Evolutionary conservation across 2,797 vertebrate species (phyloP).

Genomic region (Cuniculus paca): DNA sequence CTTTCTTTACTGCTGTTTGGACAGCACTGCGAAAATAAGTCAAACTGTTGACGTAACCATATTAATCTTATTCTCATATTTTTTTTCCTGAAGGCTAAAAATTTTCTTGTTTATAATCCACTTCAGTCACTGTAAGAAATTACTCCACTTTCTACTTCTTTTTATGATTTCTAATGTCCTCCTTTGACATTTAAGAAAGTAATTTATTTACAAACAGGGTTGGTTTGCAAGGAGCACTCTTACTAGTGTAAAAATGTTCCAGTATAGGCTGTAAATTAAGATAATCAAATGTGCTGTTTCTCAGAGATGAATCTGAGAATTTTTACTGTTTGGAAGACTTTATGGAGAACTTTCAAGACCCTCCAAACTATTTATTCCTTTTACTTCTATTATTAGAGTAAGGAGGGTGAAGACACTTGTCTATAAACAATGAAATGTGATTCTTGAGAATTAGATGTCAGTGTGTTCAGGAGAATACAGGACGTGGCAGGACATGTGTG

Average conservation of each 20-base stretch:
- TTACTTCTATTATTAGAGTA: slow-evolving; percentile 65
- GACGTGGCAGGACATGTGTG: not conserved
- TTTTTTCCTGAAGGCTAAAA: not conserved
- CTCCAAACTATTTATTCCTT: not conserved
- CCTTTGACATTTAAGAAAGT: slow-evolving; percentile 41
- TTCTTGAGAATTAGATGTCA: slow-evolving; percentile 21
- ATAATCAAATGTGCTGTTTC: slow-evolving; percentile 30
- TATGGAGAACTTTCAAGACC: slow-evolving; percentile 10
- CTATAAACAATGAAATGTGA: slow-evolving; percentile 53
- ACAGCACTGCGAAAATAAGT: slow-evolving; percentile 58
- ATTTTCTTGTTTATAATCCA: slow-evolving; percentile 14
- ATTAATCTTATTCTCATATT: not conserved
- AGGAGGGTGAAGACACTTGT: slow-evolving; percentile 49
- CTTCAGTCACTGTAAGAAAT: slow-evolving; percentile 37
- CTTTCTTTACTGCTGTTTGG: not conserved
- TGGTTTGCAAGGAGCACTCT: not conserved
- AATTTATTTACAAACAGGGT: slow-evolving; percentile 52
- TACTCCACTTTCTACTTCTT: slow-evolving; percentile 57
- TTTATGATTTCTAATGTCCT: not conserved
- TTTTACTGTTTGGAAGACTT: slow-evolving; percentile 20
- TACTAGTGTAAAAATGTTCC: not conserved
- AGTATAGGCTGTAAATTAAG: slow-evolving; percentile 43
- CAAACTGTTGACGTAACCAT: not conserved
- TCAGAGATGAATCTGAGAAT: not conserved
- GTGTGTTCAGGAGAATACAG: not conserved